phyloP scores from a whole-genome alignment of 2,113 vertebrate genomes.

The Entomyzon cyanotis region DNA sequence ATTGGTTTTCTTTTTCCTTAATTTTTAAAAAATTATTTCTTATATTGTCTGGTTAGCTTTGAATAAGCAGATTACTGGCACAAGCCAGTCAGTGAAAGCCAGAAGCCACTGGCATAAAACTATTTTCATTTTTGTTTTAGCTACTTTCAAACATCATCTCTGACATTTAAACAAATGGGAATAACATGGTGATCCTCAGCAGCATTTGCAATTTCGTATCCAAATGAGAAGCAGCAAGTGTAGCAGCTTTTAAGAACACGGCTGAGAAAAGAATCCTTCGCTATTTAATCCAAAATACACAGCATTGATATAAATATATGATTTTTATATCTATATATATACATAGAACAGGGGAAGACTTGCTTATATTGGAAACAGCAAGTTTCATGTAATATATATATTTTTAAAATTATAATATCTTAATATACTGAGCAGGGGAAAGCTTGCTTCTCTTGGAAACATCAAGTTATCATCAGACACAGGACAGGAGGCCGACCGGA shows the following conservation, averaged over 20 bases:
- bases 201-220: not conserved
- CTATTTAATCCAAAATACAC: not conserved
- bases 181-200: not conserved
- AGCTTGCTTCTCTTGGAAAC: not conserved
- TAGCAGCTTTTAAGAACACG: not conserved
- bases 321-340: not conserved
- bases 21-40: rapidly evolving
- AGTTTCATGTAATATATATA: not conserved
- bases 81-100: not conserved
- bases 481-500: slow-evolving; percentile 38
- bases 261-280: not conserved
- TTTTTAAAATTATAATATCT: not conserved
- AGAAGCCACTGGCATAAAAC: not conserved
- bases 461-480: slow-evolving; percentile 9
- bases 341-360: not conserved
- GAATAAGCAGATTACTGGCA: not conserved
- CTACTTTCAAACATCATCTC: not conserved
- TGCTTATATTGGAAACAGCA: not conserved
- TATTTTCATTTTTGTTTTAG: not conserved
- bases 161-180: not conserved
- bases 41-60: not conserved
- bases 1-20: not conserved
- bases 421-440: not conserved
- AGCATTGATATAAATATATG: rapidly evolving
- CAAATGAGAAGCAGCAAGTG: not conserved